Base-by-base conservation (phyloP, 2,113 vertebrate genomes). In the Microcebus lehilahytsara region DNA sequence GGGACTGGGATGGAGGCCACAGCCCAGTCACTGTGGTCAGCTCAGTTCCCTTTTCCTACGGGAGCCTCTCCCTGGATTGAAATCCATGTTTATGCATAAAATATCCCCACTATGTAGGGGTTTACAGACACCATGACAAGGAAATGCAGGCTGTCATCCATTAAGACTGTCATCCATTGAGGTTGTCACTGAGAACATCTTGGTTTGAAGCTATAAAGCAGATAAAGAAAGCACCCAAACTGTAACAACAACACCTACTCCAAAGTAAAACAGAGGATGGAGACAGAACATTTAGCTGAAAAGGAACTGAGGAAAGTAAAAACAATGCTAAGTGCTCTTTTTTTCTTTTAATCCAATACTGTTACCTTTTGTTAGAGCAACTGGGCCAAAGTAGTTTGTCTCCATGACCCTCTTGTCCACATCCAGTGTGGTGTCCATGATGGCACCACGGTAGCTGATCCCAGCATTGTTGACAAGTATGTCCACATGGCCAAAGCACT, bases 401-500 rank as follows among this genome's bases (percentile, higher is more conserved):
- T 99, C 99, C 99, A 99, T 99, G 90, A 99, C 99, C 51, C 98
- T 99, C 96, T 99, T 99, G 96, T 99, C 99, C 95, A 99, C 99
- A 0, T 99, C 99, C 23, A 99, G 75, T 23, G 98, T 94, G 0
- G 99, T 99, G 46, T 99, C 99, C 89, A 98, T 91, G 32, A 99
- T 98, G 42, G 98, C 96, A 22, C 99, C 99, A 16, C 99, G 99
- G 98, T 99, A 99, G 98, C 99, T 99, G 98, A 99, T 98, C 42
- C 99, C 99, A 1, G 99, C 99, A 0, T 99, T 99, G 98, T 99
- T 99, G 97, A 99, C 98, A 27, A 99, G 99, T 79, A 99, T 98
- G 58, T 99, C 99, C 92, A 99, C 99, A 0, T 99, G 98, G 13
- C 99, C 99, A 1, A 98, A 97, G 96, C 98, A 98, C 96, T 98